phyloP scores from a whole-genome alignment of 2,888 invertebrate species.

The Melieria omissa region DNA sequence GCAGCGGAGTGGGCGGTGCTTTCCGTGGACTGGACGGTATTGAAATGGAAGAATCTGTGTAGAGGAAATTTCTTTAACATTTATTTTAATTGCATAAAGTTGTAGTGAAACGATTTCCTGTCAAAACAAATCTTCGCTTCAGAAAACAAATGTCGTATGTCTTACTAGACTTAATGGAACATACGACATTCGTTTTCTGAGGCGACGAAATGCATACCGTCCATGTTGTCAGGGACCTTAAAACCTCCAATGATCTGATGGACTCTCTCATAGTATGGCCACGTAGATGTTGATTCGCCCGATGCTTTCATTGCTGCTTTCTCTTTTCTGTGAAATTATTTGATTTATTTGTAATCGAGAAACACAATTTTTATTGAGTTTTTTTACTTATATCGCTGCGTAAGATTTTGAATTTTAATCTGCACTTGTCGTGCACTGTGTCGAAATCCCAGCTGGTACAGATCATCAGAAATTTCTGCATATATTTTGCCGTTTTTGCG shows the following conservation, averaged over 20 bases:
- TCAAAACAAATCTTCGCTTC: no score
- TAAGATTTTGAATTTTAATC: constrained; percentile 7
- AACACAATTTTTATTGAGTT: neutral
- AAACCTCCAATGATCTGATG: constrained; percentile 7
- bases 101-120: no score
- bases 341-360: neutral
- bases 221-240: neutral
- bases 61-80: no score
- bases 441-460: neutral
- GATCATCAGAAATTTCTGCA: neutral
- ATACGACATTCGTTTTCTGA: no score
- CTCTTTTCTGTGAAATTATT: neutral
- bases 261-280: constrained; percentile 3
- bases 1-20: neutral
- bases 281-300: neutral
- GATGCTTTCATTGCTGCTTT: neutral
- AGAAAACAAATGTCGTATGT: no score
- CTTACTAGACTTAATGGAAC: no score
- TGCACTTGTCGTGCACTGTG: constrained; percentile 6
- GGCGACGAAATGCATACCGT: neutral
- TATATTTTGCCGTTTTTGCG: constrained; percentile 15
- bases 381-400: constrained; percentile 11
- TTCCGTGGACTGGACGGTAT: neutral
- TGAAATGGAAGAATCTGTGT: neutral
- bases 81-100: no score